Percentiles rank a stretch among this genome's conserved stretches.
Evolutionary conservation across 2,113 vertebrate genomes (phyloP).

Genomic region (Gasterosteus nipponicus): DNA sequence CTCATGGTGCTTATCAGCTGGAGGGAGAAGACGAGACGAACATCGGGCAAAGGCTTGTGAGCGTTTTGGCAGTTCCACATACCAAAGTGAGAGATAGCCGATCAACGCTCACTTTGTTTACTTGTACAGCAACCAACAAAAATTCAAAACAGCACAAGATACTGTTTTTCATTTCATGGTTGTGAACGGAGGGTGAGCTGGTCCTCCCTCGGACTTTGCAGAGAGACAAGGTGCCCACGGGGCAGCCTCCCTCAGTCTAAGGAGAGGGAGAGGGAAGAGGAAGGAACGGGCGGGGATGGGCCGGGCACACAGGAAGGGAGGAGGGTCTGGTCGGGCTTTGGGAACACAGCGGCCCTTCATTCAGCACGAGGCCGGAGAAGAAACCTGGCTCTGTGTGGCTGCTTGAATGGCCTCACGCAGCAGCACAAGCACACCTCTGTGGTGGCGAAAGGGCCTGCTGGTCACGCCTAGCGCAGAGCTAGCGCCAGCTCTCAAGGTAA

Average conservation of each 20-base stretch:
- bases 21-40: slow-evolving; percentile 41
- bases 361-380: slow-evolving; percentile 85
- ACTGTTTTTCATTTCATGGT: neutral
- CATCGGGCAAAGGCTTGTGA: slow-evolving; percentile 35
- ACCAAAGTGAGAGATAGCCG: slow-evolving; percentile 35
- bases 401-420: slow-evolving; percentile 81
- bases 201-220: slow-evolving; percentile 18
- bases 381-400: slow-evolving; percentile 91
- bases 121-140: slow-evolving; percentile 28
- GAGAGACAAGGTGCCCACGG: slow-evolving; percentile 44
- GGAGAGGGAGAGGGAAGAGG: slow-evolving; percentile 71
- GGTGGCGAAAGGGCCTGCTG: slow-evolving; percentile 78
- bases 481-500: slow-evolving; percentile 77
- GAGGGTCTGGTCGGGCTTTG: slow-evolving; percentile 83
- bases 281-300: slow-evolving; percentile 88
- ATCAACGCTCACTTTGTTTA: slow-evolving; percentile 66
- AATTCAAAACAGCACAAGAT: neutral
- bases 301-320: slow-evolving; percentile 93
- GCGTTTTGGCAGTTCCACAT: slow-evolving; percentile 46
- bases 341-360: slow-evolving; percentile 88
- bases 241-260: slow-evolving; percentile 42
- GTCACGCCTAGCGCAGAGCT: slow-evolving; percentile 76
- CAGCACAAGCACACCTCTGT: slow-evolving; percentile 90
- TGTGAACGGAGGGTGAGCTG: neutral
- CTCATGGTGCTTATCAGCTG: slow-evolving; percentile 98